A percentile compares a stretch with the other conserved stretches of the same genome.
Conservation (phyloP, 1,140 invertebrate species). For the Brachionus manjavacas region DNA sequence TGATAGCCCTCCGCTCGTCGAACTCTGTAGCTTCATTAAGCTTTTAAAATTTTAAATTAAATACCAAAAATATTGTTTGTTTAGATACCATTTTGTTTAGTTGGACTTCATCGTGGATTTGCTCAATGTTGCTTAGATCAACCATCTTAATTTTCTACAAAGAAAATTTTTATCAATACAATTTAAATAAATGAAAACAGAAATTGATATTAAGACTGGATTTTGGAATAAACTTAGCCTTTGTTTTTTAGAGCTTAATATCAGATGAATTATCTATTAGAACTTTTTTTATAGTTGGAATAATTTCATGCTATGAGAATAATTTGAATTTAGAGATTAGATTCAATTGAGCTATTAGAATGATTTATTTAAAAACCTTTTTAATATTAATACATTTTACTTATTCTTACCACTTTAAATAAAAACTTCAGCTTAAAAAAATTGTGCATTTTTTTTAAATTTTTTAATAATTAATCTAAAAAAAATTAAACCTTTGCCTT, state of each 20-base stretch:
- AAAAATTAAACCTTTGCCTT: no score
- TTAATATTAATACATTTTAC: background rate
- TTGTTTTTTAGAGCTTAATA: background rate
- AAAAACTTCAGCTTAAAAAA: no score
- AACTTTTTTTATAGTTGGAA: background rate
- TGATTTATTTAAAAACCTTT: background rate
- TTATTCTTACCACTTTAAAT: background rate
- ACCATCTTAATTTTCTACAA: constrained; percentile 14
- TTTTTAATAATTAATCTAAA: no score
- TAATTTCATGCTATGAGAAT: background rate
- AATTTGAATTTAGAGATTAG: background rate
- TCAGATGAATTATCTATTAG: background rate
- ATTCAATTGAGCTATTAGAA: background rate
- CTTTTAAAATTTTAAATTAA: background rate
- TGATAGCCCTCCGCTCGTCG: constrained; percentile 28
- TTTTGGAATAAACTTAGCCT: background rate
- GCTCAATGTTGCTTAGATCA: background rate
- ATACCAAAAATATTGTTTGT: background rate
- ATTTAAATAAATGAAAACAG: background rate
- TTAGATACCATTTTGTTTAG: constrained; percentile 39
- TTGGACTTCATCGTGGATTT: background rate
- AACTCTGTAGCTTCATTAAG: background rate
- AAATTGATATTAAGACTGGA: background rate
- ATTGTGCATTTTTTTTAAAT: no score
- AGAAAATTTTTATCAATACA: background rate